These are phyloP conservation scores for Isaurus tuberculatus DNA, from an alignment of 92 coral and sea anemone species.

Conservation along the genomic window DNA sequence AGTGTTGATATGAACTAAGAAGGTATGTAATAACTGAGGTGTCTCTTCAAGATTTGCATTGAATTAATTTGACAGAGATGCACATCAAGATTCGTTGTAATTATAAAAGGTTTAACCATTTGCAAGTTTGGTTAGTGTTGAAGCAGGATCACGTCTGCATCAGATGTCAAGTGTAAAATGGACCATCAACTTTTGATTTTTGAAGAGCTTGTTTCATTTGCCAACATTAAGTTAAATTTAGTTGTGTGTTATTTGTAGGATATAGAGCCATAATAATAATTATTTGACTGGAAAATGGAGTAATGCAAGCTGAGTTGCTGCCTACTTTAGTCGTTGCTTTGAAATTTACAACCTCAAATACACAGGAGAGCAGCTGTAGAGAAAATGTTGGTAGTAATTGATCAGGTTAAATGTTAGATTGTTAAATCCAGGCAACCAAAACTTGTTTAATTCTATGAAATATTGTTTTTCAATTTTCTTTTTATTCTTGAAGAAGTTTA, in stretches of 20 bases:
- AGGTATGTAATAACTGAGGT: constrained; percentile 18
- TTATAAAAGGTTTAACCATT: not conserved
- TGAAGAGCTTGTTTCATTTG: constrained; percentile 20
- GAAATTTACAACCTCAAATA: not conserved
- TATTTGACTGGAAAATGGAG: constrained; percentile 13
- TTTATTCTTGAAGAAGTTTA: not conserved
- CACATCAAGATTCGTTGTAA: not conserved
- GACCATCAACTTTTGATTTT: not conserved
- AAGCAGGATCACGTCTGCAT: constrained; percentile 27
- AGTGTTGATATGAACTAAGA: not conserved
- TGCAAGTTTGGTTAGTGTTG: constrained; percentile 12
- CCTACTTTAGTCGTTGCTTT: not conserved
- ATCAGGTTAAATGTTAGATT: too few species aligned
- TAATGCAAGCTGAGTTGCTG: constrained; percentile 1
- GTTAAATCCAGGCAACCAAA: too few species aligned
- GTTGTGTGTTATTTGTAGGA: not conserved
- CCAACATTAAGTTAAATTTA: constrained; percentile 13
- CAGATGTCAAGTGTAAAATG: constrained; percentile 39
- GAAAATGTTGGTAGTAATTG: too few species aligned
- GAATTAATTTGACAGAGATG: constrained; percentile 1
- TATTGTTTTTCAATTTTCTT: not conserved
- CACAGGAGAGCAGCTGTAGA: too few species aligned
- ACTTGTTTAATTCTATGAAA: not conserved
- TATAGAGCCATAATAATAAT: too few species aligned
- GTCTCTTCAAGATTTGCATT: not conserved